These are phyloP conservation scores for Eolophus roseicapilla DNA, from an alignment of 2,113 vertebrate genomes.

Conservation along the genomic window DNA sequence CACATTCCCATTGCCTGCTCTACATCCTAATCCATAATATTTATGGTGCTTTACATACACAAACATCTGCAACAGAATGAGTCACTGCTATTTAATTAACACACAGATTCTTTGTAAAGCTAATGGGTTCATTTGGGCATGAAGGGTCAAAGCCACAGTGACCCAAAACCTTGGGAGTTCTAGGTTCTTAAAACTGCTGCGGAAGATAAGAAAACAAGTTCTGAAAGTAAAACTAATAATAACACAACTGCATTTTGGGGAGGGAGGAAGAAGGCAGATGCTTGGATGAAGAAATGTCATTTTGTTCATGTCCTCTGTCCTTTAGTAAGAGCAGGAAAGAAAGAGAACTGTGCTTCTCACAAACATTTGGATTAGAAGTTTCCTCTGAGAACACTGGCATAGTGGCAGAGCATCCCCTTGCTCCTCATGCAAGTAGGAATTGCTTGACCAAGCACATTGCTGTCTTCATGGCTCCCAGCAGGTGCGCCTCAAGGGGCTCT, in stretches of 20 bases:
- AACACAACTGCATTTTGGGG: neutral
- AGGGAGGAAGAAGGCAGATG: neutral
- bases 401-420: neutral
- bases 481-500: neutral
- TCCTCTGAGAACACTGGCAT: neutral
- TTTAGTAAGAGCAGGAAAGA: neutral
- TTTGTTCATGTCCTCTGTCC: neutral
- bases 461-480: neutral
- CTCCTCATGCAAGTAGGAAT: neutral
- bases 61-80: conserved; percentile 36
- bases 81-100: conserved; percentile 46
- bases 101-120: neutral
- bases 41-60: conserved; percentile 16
- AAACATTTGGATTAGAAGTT: neutral
- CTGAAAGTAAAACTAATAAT: neutral
- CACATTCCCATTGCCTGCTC: neutral
- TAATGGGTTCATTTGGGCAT: neutral
- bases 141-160: neutral
- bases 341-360: neutral
- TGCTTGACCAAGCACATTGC: neutral
- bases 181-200: neutral
- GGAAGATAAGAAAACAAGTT: neutral
- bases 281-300: neutral
- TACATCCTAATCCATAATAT: neutral
- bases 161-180: neutral